Percentiles rank a stretch among this genome's conserved stretches.
phyloP scores from a whole-genome alignment of 2,888 invertebrate genomes.

The Abscondita cerata region DNA sequence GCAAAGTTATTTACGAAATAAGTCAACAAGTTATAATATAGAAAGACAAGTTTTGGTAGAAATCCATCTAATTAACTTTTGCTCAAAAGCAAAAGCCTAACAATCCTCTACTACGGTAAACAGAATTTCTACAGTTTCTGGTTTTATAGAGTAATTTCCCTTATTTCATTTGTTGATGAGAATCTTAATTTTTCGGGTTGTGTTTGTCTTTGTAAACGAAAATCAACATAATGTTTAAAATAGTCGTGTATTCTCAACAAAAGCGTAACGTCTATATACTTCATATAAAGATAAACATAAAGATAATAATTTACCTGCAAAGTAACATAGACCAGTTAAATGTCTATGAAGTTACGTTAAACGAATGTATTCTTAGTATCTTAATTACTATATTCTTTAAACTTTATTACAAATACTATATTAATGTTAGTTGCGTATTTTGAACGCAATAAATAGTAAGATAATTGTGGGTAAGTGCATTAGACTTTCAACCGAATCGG shows the following conservation, averaged over 20 bases:
- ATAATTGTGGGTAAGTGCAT: constrained; percentile 4
- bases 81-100: constrained; percentile 47
- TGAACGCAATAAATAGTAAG: too few species aligned
- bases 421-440: too few species aligned
- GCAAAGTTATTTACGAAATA: constrained; percentile 11
- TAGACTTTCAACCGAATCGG: constrained; percentile 14
- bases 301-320: background rate
- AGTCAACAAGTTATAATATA: constrained; percentile 13
- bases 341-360: too few species aligned
- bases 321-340: background rate
- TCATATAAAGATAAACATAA: background rate
- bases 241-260: background rate
- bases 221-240: constrained; percentile 14
- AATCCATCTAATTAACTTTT: constrained; percentile 21
- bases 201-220: constrained; percentile 11
- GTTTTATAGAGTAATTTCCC: constrained; percentile 47
- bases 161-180: constrained; percentile 44
- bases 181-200: constrained; percentile 14
- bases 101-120: constrained; percentile 49
- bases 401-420: too few species aligned
- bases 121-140: constrained; percentile 46
- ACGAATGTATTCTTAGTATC: too few species aligned
- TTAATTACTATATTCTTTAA: too few species aligned
- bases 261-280: too few species aligned
- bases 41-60: constrained; percentile 16